Evolutionary conservation across 2,113 vertebrate genomes (phyloP).

Genomic region (Lonchura striata): DNA sequence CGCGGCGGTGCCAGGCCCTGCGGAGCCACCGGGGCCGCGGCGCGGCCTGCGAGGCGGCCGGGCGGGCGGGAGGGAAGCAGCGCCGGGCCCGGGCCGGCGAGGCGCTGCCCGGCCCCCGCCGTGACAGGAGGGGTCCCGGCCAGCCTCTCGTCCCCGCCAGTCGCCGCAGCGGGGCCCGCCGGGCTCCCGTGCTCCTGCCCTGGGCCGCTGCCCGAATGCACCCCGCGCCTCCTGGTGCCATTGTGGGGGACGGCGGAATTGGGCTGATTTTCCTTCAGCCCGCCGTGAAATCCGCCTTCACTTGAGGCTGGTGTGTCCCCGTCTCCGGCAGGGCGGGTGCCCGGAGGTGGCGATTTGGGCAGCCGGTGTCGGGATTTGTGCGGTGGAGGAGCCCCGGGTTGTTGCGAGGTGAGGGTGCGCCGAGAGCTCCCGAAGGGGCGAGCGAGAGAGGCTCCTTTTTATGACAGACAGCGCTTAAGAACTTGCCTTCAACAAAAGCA

Average conservation of each 20-base stretch:
- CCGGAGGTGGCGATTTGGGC: not conserved
- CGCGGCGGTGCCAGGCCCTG: slow-evolving; percentile 13
- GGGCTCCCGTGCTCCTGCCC: not conserved
- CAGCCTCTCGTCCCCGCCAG: not conserved
- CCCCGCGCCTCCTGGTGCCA: not conserved
- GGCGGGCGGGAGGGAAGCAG: not conserved
- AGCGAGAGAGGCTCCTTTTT: not conserved
- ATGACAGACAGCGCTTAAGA: not conserved
- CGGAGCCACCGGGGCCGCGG: not conserved
- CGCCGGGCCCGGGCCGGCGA: not conserved
- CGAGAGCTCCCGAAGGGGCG: not conserved
- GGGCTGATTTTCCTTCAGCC: not conserved
- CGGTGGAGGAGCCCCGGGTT: not conserved
- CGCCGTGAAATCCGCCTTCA: not conserved
- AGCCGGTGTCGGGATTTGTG: not conserved
- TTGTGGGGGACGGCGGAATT: not conserved
- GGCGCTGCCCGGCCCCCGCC: not conserved
- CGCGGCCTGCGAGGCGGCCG: slow-evolving; percentile 16
- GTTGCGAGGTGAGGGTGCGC: not conserved
- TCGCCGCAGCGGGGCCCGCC: not conserved
- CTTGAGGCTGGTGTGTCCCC: too few species aligned
- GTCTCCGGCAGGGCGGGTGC: not conserved
- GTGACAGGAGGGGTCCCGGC: not conserved
- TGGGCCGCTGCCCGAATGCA: not conserved
- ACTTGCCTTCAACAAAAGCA: not conserved